phyloP scores from a whole-genome alignment of 2,888 invertebrate genomes.

The Trimorus sp. region DNA sequence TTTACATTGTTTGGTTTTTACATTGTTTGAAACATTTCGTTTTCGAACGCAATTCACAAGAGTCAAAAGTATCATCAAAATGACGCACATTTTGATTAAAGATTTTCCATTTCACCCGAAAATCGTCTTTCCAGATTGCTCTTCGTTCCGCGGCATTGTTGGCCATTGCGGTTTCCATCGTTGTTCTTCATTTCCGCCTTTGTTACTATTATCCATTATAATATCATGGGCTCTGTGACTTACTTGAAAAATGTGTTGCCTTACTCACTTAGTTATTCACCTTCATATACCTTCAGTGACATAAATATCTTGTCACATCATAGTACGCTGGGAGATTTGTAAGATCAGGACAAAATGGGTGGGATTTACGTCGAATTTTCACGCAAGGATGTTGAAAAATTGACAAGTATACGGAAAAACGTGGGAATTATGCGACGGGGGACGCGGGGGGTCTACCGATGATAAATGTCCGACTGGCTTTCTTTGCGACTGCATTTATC shows the following conservation, averaged over 20 bases:
- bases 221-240: slow-evolving; percentile 41
- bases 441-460: neutral
- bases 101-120: too few species aligned
- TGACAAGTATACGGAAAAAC: slow-evolving; percentile 41
- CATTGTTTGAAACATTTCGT: too few species aligned
- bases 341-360: slow-evolving; percentile 46
- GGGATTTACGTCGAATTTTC: slow-evolving; percentile 46
- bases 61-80: too few species aligned
- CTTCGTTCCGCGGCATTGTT: neutral
- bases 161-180: slow-evolving; percentile 30
- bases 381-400: slow-evolving; percentile 43
- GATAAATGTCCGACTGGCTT: slow-evolving; percentile 23
- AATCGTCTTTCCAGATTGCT: too few species aligned
- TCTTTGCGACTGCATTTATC: slow-evolving; percentile 23
- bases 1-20: too few species aligned
- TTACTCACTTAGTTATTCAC: slow-evolving; percentile 51
- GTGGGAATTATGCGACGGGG: slow-evolving; percentile 12
- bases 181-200: slow-evolving; percentile 52
- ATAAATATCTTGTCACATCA: slow-evolving; percentile 55
- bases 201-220: slow-evolving; percentile 51
- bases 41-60: too few species aligned
- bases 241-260: slow-evolving; percentile 53
- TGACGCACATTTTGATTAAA: too few species aligned
- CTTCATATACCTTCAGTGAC: slow-evolving; percentile 46
- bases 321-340: slow-evolving; percentile 36